Evolutionary conservation across 37 sponge, comb jelly and placozoan genomes (phyloP), one percentile per base, ranked within the genome.

Genomic region (Spongilla lacustris): DNA sequence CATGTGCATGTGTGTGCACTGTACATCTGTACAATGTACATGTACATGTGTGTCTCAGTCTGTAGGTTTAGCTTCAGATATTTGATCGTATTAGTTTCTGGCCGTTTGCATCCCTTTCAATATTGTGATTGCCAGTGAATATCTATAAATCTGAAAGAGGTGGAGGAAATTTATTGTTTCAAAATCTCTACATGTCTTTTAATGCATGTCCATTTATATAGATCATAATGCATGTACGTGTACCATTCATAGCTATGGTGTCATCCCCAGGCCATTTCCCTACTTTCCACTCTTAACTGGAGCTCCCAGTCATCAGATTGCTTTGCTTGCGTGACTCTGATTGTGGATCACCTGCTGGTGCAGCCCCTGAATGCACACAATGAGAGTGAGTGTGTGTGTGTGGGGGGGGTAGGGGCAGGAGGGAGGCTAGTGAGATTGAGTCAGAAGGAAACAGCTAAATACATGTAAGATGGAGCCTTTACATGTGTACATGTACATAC

Each of bases 261-360:
- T 71, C 21, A 1, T 70, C 30, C 32, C 24, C 49, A 93, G 93
- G 86, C 86, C 50, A 68, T 89, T 4, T 46, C 74, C 50, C 28
- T 93, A 17, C 31, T 93, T 69, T 29, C 46, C 2, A 36, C 21
- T 24, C 26, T 93, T 36, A 75, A 82, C 66, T 93, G 93, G 93
- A 88, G 77, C 35, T 76, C 23, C 30, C 83, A 86, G 32, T 78
- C 83, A 26, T 69, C 76, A 32, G 86, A 85, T 2, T 81, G 86
- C 29, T 93, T 89, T 71, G 67, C 71, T 13, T 68, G 66, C 24
- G 29, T 90, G 36, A 87, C 88, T 67, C 28, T 94, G 50, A 82
- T 94, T 76, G 77, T 91, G 75, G 84, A 94, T 71, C 83, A 90
- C 68, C 68, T 90, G 8, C 82, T 94, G 66, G 73, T 24, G 11